Conservation (phyloP, 2,113 vertebrate species). For the Talpa occidentalis region DNA sequence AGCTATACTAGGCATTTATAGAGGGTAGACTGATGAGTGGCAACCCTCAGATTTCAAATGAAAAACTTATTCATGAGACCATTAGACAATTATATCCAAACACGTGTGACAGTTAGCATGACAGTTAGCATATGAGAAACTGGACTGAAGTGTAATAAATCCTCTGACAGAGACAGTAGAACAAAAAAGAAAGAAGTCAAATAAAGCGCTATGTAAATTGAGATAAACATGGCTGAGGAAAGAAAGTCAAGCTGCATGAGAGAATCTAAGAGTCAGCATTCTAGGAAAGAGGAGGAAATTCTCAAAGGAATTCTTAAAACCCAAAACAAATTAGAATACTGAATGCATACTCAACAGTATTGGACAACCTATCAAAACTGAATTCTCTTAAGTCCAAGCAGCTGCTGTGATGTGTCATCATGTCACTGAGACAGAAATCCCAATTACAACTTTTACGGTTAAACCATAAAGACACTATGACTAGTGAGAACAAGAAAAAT, state of each 20-base stretch:
- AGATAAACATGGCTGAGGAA: slow-evolving; percentile 54
- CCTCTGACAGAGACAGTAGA: neutral
- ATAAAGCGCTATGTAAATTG: neutral
- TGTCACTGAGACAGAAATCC: slow-evolving; percentile 60
- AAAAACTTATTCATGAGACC: slow-evolving; percentile 54
- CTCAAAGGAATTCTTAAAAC: slow-evolving; percentile 66
- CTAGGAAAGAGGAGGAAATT: slow-evolving; percentile 47
- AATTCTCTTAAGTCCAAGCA: slow-evolving; percentile 58
- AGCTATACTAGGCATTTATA: neutral
- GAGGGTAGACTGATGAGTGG: neutral
- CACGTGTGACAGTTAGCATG: neutral
- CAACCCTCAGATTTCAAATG: slow-evolving; percentile 38
- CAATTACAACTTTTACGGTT: slow-evolving; percentile 66
- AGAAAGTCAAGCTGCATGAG: neutral
- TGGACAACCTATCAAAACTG: slow-evolving; percentile 53
- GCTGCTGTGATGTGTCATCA: slow-evolving; percentile 65
- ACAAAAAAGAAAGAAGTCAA: neutral
- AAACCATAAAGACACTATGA: slow-evolving; percentile 47
- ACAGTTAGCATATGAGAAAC: neutral
- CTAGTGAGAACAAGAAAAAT: neutral
- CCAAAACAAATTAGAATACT: slow-evolving; percentile 64
- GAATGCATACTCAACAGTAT: slow-evolving; percentile 37
- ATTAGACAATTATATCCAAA: slow-evolving; percentile 37
- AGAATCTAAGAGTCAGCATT: slow-evolving; percentile 61
- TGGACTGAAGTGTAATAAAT: slow-evolving; percentile 42